Conservation (phyloP, 1,140 invertebrate genomes). For the Leptinotarsa lineolata region DNA sequence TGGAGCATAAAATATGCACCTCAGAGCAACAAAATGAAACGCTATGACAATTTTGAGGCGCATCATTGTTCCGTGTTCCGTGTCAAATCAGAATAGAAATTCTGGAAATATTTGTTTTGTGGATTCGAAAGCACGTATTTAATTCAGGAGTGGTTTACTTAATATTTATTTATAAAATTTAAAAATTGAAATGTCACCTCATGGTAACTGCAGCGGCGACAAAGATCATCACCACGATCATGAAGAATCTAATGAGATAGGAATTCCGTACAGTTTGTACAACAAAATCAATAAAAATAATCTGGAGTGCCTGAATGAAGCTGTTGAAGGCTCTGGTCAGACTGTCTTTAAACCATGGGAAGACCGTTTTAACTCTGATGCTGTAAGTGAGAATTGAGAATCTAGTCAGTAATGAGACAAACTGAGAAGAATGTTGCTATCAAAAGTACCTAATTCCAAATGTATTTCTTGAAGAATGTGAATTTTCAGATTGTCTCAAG, state of each 20-base stretch:
- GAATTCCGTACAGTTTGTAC: slow-evolving; percentile 85
- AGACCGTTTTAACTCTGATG: slow-evolving; percentile 73
- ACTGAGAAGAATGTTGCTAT: neutral
- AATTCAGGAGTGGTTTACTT: too few species aligned
- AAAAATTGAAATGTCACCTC: slow-evolving; percentile 47
- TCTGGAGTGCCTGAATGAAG: slow-evolving; percentile 90
- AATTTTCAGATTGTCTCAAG: neutral
- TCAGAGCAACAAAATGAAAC: too few species aligned
- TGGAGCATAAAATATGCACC: too few species aligned
- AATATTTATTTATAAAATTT: too few species aligned
- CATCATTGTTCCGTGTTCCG: too few species aligned
- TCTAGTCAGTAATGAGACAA: neutral
- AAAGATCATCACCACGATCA: slow-evolving; percentile 39
- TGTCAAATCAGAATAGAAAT: too few species aligned
- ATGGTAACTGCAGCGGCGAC: slow-evolving; percentile 53
- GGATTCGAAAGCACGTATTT: too few species aligned
- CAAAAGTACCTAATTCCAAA: neutral
- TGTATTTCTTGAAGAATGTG: neutral
- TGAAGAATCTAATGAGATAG: slow-evolving; percentile 71
- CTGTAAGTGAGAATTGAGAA: slow-evolving; percentile 61
- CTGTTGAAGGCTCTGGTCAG: slow-evolving; percentile 81
- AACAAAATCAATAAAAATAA: slow-evolving; percentile 89
- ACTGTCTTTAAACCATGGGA: slow-evolving; percentile 93
- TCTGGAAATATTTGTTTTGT: too few species aligned
- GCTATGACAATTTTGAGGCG: too few species aligned